Evolutionary conservation across 2,797 vertebrate species (phyloP).

Genomic region (Lerista edwardsae): DNA sequence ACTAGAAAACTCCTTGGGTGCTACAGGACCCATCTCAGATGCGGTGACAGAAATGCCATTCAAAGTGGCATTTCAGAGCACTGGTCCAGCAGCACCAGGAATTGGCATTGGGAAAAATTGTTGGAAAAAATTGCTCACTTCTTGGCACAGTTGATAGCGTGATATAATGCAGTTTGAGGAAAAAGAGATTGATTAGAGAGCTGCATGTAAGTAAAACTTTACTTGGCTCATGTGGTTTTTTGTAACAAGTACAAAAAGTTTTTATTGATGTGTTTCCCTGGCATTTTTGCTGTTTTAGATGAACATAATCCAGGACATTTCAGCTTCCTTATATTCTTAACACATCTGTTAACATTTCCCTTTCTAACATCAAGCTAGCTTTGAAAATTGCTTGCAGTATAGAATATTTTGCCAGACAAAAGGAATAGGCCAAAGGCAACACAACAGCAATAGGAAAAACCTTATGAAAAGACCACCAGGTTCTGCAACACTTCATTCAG

Average conservation of each 20-base stretch:
- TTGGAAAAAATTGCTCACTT: neutral
- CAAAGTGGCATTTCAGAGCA: neutral
- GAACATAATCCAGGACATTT: neutral
- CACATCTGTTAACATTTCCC: neutral
- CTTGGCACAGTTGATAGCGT: neutral
- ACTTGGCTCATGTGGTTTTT: neutral
- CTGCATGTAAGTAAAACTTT: neutral
- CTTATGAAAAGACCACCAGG: neutral
- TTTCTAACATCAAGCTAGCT: constrained; percentile 13
- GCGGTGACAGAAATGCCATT: neutral
- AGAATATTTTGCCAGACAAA: constrained; percentile 27
- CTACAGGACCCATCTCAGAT: neutral
- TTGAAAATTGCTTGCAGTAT: constrained; percentile 7
- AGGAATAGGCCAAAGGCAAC: constrained; percentile 23
- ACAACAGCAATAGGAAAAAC: neutral
- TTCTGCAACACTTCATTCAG: constrained; percentile 52
- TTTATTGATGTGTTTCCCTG: neutral
- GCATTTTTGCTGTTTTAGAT: neutral
- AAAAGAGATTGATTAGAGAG: neutral
- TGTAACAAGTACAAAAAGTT: neutral
- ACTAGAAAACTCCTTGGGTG: neutral
- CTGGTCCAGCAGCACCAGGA: neutral
- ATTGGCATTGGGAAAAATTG: neutral
- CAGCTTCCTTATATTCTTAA: neutral
- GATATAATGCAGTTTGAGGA: neutral